A percentile compares a stretch with the other conserved stretches of the same genome.
Evolutionary conservation across 2,888 invertebrate species (phyloP).

Genomic region (Harpagoxenus sublaevis): DNA sequence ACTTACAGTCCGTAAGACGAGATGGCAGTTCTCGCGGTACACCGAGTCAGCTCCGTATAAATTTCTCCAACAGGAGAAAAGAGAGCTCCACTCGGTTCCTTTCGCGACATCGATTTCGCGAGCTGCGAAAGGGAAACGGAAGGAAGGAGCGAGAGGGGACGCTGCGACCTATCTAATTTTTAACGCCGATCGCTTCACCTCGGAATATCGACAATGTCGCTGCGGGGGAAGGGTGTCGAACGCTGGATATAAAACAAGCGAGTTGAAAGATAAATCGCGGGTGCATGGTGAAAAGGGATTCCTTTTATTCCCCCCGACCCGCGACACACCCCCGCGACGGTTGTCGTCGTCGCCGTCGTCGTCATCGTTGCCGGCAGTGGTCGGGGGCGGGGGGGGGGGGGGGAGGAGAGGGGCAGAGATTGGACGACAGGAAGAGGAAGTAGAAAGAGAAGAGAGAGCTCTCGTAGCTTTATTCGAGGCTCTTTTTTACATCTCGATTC

Average conservation of each 20-base stretch:
- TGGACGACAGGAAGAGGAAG: conserved; percentile 78
- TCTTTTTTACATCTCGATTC: conserved; percentile 73
- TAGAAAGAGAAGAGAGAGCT: conserved; percentile 78
- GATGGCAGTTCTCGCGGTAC: neutral
- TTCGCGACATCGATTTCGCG: conserved; percentile 27
- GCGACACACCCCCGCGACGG: conserved; percentile 41
- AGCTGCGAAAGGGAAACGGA: conserved; percentile 18
- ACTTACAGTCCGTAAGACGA: neutral
- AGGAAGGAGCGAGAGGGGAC: conserved; percentile 25
- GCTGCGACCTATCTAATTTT: conserved; percentile 77
- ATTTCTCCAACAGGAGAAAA: conserved; percentile 10
- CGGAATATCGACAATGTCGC: conserved; percentile 72
- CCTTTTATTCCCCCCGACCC: conserved; percentile 70
- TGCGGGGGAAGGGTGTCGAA: conserved; percentile 55
- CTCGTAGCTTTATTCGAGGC: conserved; percentile 77
- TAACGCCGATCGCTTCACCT: conserved; percentile 77
- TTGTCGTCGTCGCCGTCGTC: conserved; percentile 47
- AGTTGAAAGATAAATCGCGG: conserved; percentile 83
- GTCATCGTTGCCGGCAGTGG: conserved; percentile 29
- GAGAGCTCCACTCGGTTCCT: neutral
- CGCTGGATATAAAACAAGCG: conserved; percentile 80
- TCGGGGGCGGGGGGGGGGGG: conserved; percentile 22
- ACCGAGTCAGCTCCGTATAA: neutral
- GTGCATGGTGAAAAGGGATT: conserved; percentile 80
- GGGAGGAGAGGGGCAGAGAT: conserved; percentile 57